Evolutionary conservation across 1,140 invertebrate species (phyloP), one percentile per base, ranked within the genome.

Genomic region (Radopholus similis): DNA sequence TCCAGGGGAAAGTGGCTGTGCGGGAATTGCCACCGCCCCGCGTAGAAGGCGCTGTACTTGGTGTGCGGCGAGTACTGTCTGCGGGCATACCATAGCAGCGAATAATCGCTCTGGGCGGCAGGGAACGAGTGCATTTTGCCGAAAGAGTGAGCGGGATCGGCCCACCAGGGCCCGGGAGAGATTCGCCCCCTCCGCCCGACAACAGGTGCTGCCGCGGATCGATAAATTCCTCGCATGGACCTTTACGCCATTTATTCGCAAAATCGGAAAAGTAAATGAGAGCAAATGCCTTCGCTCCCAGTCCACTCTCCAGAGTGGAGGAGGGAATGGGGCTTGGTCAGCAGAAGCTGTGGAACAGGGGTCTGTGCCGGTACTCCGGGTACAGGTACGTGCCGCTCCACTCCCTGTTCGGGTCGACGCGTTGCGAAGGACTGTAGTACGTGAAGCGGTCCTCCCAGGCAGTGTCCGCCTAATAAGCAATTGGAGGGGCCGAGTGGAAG

Each of bases 31-130:
- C 42, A 47, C 21, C 26, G 35, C 32, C 59, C 40, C 21, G 37
- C 59, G 49, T 62, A 62, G 38, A 62, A 62, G n/a, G 40, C 37
- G 9, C 59, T 62, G 18, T 62, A 62, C 9, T 62, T 62, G 40
- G n/a, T 42, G 23, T 18, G 13, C 9, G 42, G 15, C 32, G 59
- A 62, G 21, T 47, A 62, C 35, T 49, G 34, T 21, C 38, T 32
- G n/a, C 28, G 40, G 49, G 40, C 11, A 34, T 62, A 62, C 59
- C 38, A 49, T 34, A 40, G 59, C 18, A 49, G 18, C 35, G 51
- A 6, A 54, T 54, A 11, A 15, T 47, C 26, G 18, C 18, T 15
- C 4, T 62, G 1, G 9, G 30, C 21, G 30, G 26, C 35, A 8
- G 28, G 21, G 34, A 32, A 21, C 34, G 35, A 32, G 23, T 62